Percentiles rank a stretch among this genome's conserved stretches.
Conservation (phyloP, 2,888 invertebrate species). For the Nymphalis urticae region DNA sequence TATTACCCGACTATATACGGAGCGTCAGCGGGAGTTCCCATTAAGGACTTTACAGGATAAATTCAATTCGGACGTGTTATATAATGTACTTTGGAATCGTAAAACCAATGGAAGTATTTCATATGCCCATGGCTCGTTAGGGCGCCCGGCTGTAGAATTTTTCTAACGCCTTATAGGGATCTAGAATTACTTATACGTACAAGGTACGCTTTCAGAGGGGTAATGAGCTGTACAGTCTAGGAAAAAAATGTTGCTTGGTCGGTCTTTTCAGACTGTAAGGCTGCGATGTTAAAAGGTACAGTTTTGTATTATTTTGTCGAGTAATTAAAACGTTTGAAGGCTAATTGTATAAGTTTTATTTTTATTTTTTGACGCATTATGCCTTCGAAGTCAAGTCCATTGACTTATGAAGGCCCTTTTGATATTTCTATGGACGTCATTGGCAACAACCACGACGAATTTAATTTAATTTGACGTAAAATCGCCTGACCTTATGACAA, state of each 20-base stretch:
- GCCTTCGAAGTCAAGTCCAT: too few relatives aligned
- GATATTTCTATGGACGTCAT: too few relatives aligned
- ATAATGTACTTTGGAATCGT: conserved; percentile 24
- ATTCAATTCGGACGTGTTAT: conserved; percentile 42
- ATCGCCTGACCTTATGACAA: too few relatives aligned
- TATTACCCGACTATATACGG: conserved; percentile 55
- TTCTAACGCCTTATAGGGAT: conserved; percentile 42
- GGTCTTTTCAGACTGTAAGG: conserved; percentile 19
- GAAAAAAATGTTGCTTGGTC: conserved; percentile 18
- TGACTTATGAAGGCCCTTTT: too few relatives aligned
- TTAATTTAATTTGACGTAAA: too few relatives aligned
- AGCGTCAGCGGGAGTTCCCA: conserved; percentile 21
- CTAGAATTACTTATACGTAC: conserved; percentile 32
- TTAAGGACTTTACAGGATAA: conserved; percentile 25
- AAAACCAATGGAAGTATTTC: conserved; percentile 20
- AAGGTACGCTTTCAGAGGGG: conserved; percentile 18
- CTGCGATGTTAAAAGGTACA: too few relatives aligned
- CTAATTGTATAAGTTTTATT: too few relatives aligned
- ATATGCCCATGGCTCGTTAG: conserved; percentile 49
- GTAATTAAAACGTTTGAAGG: too few relatives aligned
- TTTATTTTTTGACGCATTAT: too few relatives aligned
- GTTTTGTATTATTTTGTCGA: too few relatives aligned
- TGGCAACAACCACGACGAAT: too few relatives aligned
- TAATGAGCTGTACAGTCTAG: conserved; percentile 23
- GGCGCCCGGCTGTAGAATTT: conserved; percentile 47